phyloP scores from a whole-genome alignment of 1,140 invertebrate genomes.

The Agrilus planipennis region DNA sequence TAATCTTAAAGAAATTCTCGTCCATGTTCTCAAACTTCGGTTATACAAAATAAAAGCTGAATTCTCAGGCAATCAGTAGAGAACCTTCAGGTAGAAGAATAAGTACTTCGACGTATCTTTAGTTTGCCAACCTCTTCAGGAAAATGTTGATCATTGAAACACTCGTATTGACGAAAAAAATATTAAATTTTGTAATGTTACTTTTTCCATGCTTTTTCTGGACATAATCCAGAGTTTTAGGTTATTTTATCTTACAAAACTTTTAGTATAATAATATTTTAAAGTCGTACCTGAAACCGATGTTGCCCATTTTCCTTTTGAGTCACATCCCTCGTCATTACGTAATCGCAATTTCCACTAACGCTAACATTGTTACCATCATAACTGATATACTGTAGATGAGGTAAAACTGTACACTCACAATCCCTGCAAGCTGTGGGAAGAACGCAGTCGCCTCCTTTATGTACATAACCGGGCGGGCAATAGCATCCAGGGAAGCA shows the following conservation, averaged over 20 bases:
- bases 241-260: background rate
- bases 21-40: too few relatives aligned
- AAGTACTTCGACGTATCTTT: too few relatives aligned
- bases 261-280: background rate
- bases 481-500: constrained; percentile 79
- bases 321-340: constrained; percentile 52
- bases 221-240: constrained; percentile 1
- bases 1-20: too few relatives aligned
- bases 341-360: constrained; percentile 67
- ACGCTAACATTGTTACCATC: constrained; percentile 59
- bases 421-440: constrained; percentile 65
- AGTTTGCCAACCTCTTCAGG: too few relatives aligned
- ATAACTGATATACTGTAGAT: constrained; percentile 60
- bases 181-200: too few relatives aligned
- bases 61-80: too few relatives aligned
- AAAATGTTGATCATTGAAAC: too few relatives aligned
- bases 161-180: too few relatives aligned
- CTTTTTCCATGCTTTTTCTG: too few relatives aligned
- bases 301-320: constrained; percentile 35
- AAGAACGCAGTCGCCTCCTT: constrained; percentile 54
- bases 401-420: constrained; percentile 59
- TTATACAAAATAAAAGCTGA: too few relatives aligned
- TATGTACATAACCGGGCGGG: constrained; percentile 59
- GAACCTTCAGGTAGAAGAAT: too few relatives aligned
- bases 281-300: constrained; percentile 45